Evolutionary conservation across 2,888 invertebrate genomes (phyloP).

Genomic region (Aproaerema taeniolella): DNA sequence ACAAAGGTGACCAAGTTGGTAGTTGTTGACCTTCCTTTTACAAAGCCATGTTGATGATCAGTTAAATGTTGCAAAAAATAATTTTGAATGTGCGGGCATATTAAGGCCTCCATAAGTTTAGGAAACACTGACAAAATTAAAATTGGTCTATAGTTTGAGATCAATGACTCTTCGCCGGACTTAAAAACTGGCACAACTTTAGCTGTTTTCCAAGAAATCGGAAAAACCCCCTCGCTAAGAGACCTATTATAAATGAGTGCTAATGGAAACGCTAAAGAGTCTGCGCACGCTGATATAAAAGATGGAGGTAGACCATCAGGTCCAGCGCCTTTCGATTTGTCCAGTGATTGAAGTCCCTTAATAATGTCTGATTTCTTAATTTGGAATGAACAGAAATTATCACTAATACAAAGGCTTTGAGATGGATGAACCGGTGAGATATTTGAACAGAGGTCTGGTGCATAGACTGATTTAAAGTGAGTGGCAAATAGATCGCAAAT

Average conservation of each 20-base stretch:
- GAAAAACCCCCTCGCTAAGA: background rate
- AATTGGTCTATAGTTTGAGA: background rate
- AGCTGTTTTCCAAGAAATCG: constrained; percentile 1
- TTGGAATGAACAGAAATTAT: too few species aligned
- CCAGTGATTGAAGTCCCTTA: too few species aligned
- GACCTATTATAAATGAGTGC: constrained; percentile 1
- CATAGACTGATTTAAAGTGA: too few species aligned
- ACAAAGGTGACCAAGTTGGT: background rate
- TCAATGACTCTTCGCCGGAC: background rate
- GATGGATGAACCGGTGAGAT: too few species aligned
- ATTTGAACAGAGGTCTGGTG: too few species aligned
- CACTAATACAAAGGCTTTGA: too few species aligned
- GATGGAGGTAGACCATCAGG: background rate
- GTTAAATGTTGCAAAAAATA: background rate
- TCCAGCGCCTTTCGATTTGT: constrained; percentile 1
- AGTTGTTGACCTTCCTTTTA: background rate
- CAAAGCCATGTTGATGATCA: background rate
- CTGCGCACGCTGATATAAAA: background rate
- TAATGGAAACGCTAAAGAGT: background rate
- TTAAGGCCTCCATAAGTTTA: background rate
- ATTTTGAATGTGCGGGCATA: background rate
- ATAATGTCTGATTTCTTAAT: too few species aligned
- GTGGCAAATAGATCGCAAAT: too few species aligned
- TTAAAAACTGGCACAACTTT: background rate
- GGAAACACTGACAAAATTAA: background rate